phyloP scores from a whole-genome alignment of 2,888 invertebrate species.

The Portevinia maculata region DNA sequence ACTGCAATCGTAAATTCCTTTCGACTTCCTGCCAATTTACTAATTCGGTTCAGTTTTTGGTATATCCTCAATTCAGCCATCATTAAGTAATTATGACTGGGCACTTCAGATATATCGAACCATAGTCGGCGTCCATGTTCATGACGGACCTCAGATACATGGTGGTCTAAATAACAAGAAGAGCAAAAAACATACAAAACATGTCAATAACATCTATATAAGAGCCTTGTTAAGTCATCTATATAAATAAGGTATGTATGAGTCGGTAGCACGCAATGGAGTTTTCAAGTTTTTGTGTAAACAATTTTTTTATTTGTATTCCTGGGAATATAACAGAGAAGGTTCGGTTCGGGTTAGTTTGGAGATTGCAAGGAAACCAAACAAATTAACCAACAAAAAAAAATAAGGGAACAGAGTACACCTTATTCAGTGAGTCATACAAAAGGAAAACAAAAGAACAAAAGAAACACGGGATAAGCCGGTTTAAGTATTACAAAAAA shows the following conservation, averaged over 20 bases:
- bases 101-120: conserved; percentile 96
- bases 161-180: conserved; percentile 85
- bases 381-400: conserved; percentile 38
- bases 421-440: conserved; percentile 60
- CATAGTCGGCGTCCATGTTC: conserved; percentile 94
- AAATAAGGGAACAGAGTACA: conserved; percentile 42
- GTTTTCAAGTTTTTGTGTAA: conserved; percentile 17
- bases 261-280: conserved; percentile 12
- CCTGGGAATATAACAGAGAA: conserved; percentile 23
- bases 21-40: conserved; percentile 80
- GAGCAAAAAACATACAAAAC: neutral
- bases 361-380: conserved; percentile 34
- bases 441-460: conserved; percentile 58
- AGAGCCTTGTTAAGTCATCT: conserved; percentile 48
- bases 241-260: conserved; percentile 23
- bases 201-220: conserved; percentile 47
- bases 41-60: conserved; percentile 83
- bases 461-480: conserved; percentile 63
- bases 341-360: conserved; percentile 9
- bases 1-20: conserved; percentile 81
- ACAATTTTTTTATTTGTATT: conserved; percentile 39
- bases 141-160: conserved; percentile 90
- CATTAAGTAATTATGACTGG: conserved; percentile 90
- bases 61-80: conserved; percentile 94
- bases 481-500: conserved; percentile 60